Percentiles rank a stretch among this genome's conserved stretches.
phyloP scores from a whole-genome alignment of 2,888 invertebrate species.

The Holacanthella duospinosa region DNA sequence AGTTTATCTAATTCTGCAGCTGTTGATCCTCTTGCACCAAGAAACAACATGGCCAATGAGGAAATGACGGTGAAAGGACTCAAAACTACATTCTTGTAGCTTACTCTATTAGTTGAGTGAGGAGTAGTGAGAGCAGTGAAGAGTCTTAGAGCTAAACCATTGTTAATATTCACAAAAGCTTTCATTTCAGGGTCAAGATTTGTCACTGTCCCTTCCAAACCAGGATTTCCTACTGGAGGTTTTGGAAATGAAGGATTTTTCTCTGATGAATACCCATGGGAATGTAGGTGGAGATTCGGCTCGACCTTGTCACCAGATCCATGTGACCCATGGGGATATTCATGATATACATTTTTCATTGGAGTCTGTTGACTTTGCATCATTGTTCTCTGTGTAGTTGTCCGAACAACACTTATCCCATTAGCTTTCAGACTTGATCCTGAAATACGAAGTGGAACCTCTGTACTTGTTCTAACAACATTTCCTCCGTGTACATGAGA shows the following conservation, averaged over 20 bases:
- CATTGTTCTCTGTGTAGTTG: neutral
- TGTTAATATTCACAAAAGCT: slow-evolving; percentile 68
- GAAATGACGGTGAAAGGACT: slow-evolving; percentile 78
- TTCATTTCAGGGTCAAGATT: slow-evolving; percentile 61
- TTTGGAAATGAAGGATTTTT: slow-evolving; percentile 31
- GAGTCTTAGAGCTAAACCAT: slow-evolving; percentile 72
- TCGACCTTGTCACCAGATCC: slow-evolving; percentile 14
- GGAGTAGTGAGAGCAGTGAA: slow-evolving; percentile 41
- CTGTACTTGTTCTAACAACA: neutral
- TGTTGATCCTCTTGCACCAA: slow-evolving; percentile 74
- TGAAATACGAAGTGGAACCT: neutral
- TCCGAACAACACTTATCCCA: neutral
- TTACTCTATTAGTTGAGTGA: slow-evolving; percentile 57
- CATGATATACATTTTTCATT: slow-evolving; percentile 7
- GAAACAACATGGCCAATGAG: slow-evolving; percentile 77
- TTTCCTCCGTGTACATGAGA: neutral
- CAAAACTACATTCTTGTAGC: slow-evolving; percentile 58
- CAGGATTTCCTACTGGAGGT: slow-evolving; percentile 36
- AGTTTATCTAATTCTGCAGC: slow-evolving; percentile 85
- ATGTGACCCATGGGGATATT: slow-evolving; percentile 9
- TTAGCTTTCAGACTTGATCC: too few relatives aligned
- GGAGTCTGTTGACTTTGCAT: neutral
- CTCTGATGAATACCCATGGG: slow-evolving; percentile 16
- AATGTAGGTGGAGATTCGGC: neutral
- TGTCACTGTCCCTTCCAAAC: slow-evolving; percentile 58